Base-by-base conservation (phyloP, 2,888 invertebrate species). In the Bhutanitis thaidina region DNA sequence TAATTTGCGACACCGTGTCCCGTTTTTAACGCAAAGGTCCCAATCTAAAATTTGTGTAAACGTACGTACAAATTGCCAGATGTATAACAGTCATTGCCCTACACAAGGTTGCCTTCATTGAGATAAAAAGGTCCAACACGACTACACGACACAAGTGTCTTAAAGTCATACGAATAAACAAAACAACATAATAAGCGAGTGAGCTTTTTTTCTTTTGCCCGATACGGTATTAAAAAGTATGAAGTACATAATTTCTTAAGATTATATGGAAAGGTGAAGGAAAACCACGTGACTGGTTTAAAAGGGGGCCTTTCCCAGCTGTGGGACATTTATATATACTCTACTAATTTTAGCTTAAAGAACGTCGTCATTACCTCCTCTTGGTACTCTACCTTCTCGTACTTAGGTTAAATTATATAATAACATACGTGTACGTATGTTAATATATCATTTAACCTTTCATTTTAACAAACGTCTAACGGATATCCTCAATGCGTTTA, bases 11-110 rank as follows among this genome's bases (percentile, higher is more conserved):
- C 27, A 27, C 27, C 27, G 27, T 27, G 8, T 8, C 8, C 8
- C 27, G 5, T 8, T 27, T 7, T 27, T 5, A 27, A 27, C 7
- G 27, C 8, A 4, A 27, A 7, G 27, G 27, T 27, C 20, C 20
- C 20, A 20, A 20, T 20, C 8, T 7, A 8, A 27, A 27, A 7
- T 27, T 3, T 27, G 7, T 4, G 7, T 30, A 32, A 30, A 16
- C 38, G 30, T 15, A 30, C 30, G n/a, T 13, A 25, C 4, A 7
- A 46, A 39, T 14, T 13, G 14, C 1, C 20, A n/a, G n/a, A 32
- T 32, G 13, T n/a, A 8, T 7, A n/a, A 10, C 32, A 40, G 47
- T 39, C 40, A 47, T 40, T 47, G 32, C 14, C 40, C 47, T 40
- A 10, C 47, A 25, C 47, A 47, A 47, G 40, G 47, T 13, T 46